Percentiles rank a stretch among this genome's conserved stretches.
These are phyloP conservation scores for Diarsia rubi DNA, from an alignment of 2,888 invertebrate species.

Conservation along the genomic window DNA sequence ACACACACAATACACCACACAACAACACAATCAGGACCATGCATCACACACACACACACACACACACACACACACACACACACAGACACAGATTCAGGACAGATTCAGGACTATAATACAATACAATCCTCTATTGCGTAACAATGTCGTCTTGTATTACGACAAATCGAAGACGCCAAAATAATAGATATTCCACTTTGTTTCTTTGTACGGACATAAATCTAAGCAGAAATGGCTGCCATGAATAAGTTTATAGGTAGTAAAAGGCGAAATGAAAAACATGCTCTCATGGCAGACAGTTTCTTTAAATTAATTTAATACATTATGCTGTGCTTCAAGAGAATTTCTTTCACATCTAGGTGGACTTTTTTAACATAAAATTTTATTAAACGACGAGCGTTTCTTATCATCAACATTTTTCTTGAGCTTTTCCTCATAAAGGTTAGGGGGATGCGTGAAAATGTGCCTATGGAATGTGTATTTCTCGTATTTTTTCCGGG, in stretches of 20 bases:
- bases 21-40: no score
- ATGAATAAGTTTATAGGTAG: slow-evolving; percentile 52
- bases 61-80: no score
- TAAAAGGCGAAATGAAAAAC: slow-evolving; percentile 50
- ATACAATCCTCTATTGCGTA: slow-evolving; percentile 7
- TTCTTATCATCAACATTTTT: slow-evolving; percentile 44
- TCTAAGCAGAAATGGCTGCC: slow-evolving; percentile 22
- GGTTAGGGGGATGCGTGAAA: slow-evolving; percentile 35
- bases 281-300: slow-evolving; percentile 27
- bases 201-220: slow-evolving; percentile 31
- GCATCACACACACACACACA: no score
- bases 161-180: slow-evolving; percentile 25
- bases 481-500: slow-evolving; percentile 27
- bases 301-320: slow-evolving; percentile 61
- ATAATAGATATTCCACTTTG: slow-evolving; percentile 24
- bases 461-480: slow-evolving; percentile 29
- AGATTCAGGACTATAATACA: neutral
- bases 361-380: slow-evolving; percentile 56
- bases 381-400: slow-evolving; percentile 58
- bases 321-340: slow-evolving; percentile 49
- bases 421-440: slow-evolving; percentile 54
- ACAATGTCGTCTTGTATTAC: slow-evolving; percentile 6
- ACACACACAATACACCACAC: no score
- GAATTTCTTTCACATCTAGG: slow-evolving; percentile 48
- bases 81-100: no score